Base-by-base conservation (phyloP, 2,888 invertebrate species). In the Willowsia nigromaculata region DNA sequence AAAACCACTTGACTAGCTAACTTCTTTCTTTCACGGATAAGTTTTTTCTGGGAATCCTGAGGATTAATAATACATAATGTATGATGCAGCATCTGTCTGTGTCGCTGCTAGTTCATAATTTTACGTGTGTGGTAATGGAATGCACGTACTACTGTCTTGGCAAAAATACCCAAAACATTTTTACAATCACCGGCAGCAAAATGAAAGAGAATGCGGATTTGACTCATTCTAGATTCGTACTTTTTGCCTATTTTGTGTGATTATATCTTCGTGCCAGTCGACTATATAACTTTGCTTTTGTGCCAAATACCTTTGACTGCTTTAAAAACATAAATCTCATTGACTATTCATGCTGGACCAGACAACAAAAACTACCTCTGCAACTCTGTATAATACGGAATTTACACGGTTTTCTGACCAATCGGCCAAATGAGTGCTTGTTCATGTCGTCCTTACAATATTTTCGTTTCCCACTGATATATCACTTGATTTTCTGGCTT, bases 141-240 rank as follows among this genome's bases (percentile, higher is more conserved):
- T 40, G 11, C 68, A 68, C 40, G 40, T 22, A 68, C 13, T 27
- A 65, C 11, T 15, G 22, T 59, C 37, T 59, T 82, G 62, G 76
- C 76, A 76, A 81, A 62, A 37, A 15, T 9, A 18, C 33, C 33
- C 15, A 30, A 37, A 18, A 18, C 15, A 37, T n/a, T 33, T 5
- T 30, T 13, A 56, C 3, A 4, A 11, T 15, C 62, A 30, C 18
- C n/a, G 33, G 37, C 15, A 33, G 15, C 56, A 65, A 83, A 68
- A 30, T 50, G 68, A 83, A 30, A 68, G 68, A 68, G 74, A 84
- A 84, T 84, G 71, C 84, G 71, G 84, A 84, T 84, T 84, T 83
- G 59, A 59, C 62, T 82, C 80, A 76, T 53, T 56, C 78, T 2
- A 59, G 59, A 76, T 47, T 27, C 50, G 27, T 30, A 30, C 13